Conservation (phyloP, 2,797 vertebrate genomes). For the Odontamblyopus lacepedii region DNA sequence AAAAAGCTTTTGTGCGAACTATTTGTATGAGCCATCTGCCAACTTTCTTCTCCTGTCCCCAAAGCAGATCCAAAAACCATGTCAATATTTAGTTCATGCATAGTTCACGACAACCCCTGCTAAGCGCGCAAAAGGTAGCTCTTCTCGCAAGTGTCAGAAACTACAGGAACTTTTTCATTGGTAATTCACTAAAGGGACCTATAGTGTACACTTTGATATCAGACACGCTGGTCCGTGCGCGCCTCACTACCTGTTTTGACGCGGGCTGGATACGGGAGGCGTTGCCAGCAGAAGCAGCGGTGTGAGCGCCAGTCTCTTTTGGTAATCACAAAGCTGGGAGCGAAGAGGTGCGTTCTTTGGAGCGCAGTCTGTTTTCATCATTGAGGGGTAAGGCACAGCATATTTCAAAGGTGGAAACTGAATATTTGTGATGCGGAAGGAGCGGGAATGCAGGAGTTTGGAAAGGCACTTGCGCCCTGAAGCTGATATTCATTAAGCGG, state of each 20-base stretch:
- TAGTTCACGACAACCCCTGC: neutral
- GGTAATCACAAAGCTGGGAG: slow-evolving; percentile 26
- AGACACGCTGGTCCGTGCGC: neutral
- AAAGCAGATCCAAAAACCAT: neutral
- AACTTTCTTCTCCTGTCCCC: neutral
- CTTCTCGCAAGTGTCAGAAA: neutral
- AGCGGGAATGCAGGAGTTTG: slow-evolving; percentile 28
- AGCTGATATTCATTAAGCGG: neutral
- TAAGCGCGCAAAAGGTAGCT: neutral
- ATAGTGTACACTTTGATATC: neutral
- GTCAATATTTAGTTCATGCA: neutral
- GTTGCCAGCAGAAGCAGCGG: slow-evolving; percentile 19
- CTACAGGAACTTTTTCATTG: neutral
- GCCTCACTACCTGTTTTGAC: slow-evolving; percentile 31
- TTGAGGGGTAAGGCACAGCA: neutral
- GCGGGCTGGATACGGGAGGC: slow-evolving; percentile 32
- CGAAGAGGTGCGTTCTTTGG: neutral
- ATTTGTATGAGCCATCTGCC: neutral
- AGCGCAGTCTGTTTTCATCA: slow-evolving; percentile 1
- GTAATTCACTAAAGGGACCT: neutral
- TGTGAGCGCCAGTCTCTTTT: neutral
- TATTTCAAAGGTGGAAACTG: neutral
- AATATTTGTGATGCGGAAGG: slow-evolving; percentile 3
- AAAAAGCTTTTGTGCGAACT: neutral
- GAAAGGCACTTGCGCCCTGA: slow-evolving; percentile 18